Evolutionary conservation across 2,113 vertebrate genomes (phyloP).

Genomic region (Tetrao urogallus): DNA sequence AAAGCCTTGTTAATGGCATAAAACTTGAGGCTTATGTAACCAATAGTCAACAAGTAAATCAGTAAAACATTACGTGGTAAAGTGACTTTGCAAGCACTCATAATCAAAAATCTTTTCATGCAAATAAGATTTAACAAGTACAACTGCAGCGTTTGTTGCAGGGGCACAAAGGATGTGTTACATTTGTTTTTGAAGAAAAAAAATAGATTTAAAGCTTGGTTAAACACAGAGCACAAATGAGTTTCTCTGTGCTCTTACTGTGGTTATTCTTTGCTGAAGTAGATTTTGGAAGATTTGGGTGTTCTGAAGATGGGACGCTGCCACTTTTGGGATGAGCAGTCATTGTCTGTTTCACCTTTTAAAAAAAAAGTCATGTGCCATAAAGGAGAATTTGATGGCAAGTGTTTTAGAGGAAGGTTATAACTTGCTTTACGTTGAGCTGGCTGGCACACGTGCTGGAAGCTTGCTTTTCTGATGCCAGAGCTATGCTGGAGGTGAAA

Average conservation of each 20-base stretch:
- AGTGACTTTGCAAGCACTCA: background rate
- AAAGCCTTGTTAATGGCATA: background rate
- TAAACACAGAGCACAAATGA: background rate
- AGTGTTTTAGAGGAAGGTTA: background rate
- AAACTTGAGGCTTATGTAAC: background rate
- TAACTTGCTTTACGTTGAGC: background rate
- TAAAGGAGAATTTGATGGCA: background rate
- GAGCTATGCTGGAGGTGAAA: background rate
- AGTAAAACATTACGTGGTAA: background rate
- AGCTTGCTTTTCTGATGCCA: background rate
- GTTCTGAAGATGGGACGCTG: background rate
- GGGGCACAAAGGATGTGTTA: background rate
- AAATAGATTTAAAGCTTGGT: background rate
- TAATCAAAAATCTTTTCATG: background rate
- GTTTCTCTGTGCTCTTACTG: background rate
- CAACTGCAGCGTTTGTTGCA: background rate
- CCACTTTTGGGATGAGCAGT: background rate
- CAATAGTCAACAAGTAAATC: background rate
- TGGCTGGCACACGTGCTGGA: background rate
- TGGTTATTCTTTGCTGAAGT: background rate
- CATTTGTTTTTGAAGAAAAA: background rate
- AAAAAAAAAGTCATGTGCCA: fast-evolving
- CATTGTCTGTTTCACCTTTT: background rate
- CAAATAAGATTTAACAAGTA: background rate
- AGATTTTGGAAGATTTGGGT: background rate